phyloP scores from a whole-genome alignment of 2,797 vertebrate species.

The Rhincodon typus region DNA sequence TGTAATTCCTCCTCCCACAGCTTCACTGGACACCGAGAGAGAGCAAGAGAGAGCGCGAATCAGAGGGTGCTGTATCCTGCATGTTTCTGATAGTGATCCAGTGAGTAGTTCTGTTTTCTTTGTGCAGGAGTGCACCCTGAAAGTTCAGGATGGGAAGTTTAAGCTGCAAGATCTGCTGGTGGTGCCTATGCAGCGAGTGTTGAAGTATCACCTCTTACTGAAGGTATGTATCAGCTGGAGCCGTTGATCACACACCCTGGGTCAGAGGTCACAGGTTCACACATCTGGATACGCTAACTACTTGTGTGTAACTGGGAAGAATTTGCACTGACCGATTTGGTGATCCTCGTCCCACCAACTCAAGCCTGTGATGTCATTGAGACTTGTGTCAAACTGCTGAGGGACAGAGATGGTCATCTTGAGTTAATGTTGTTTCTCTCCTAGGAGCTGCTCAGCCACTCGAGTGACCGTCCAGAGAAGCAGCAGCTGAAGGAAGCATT shows the following conservation, averaged over 20 bases:
- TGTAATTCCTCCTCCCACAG: background rate
- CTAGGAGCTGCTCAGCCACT: conserved; percentile 89
- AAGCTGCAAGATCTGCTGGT: conserved; percentile 93
- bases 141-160: conserved; percentile 94
- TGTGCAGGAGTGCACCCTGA: conserved; percentile 75
- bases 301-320: no score
- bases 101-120: background rate
- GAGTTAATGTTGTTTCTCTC: background rate
- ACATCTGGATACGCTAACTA: no score
- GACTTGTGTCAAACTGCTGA: background rate
- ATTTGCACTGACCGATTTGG: no score
- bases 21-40: no score
- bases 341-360: no score
- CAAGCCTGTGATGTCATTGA: background rate
- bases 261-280: background rate
- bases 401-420: no score
- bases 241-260: no score
- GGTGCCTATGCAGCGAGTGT: conserved; percentile 93
- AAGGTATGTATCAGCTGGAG: conserved; percentile 63
- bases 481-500: conserved; percentile 88
- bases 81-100: background rate
- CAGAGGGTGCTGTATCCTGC: background rate
- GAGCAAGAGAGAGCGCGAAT: background rate
- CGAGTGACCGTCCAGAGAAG: conserved; percentile 77
- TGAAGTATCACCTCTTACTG: conserved; percentile 92